Base-by-base conservation (phyloP, 2,113 vertebrate genomes). In the Bubo bubo region DNA sequence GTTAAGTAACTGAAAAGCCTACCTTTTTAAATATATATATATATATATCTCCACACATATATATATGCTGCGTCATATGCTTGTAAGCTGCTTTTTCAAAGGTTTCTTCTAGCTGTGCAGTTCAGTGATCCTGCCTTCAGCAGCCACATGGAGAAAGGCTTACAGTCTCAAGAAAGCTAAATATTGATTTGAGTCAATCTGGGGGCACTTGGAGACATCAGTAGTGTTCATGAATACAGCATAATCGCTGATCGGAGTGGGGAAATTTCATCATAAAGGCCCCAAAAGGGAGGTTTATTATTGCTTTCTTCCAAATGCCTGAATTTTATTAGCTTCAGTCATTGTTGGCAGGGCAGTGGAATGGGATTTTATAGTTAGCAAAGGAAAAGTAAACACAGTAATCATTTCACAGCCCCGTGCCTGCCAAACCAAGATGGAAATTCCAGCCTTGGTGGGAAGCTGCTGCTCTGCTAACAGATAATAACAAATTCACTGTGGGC, bases 231-330 rank as follows among this genome's bases (percentile, higher is more conserved):
- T 96, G 97, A 96, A 97, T 96, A 70, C 96, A 86, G 94, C 94
- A 94, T 96, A 96, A 97, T 95, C 87, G 83, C 93, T 94, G 96
- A 93, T 95, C 86, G 71, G 97, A 97, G 95, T 73, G 86, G 95
- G 93, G 97, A 96, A 97, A 97, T 97, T 97, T 97, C 96, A 97
- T 97, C 96, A 96, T 95, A 96, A 97, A 96, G 88, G 94, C 96
- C 97, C 97, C 97, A 97, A 97, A 97, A 97, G 96, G 96, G 97
- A 97, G 93, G 87, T 96, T 97, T 95, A 94, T 97, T 97, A 96
- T 97, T 97, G 95, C 97, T 97, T 97, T 96, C 96, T 97, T 97
- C 97, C 96, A 97, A 97, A 97, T 95, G 95, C 95, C 95, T 95
- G 96, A 93, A 84, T 96, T 96, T 97, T 96, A 96, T 97, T 97